phyloP scores from a whole-genome alignment of 1,140 invertebrate species.

The Holotrichia oblita region DNA sequence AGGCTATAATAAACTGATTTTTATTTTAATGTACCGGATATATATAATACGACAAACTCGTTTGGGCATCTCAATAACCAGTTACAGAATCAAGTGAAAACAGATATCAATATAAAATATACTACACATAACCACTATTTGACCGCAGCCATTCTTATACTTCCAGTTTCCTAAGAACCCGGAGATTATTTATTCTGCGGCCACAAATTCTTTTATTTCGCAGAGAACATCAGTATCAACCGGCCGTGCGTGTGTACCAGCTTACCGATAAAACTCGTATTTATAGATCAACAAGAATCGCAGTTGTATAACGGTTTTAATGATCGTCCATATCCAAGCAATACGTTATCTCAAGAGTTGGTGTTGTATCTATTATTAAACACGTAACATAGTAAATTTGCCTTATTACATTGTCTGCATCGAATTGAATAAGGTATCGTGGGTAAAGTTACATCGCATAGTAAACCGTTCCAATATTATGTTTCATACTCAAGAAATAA shows the following conservation, averaged over 20 bases:
- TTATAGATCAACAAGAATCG: conserved; percentile 18
- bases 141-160: neutral
- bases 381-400: neutral
- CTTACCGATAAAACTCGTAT: conserved; percentile 8
- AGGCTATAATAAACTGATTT: too few relatives aligned
- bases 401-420: neutral
- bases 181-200: conserved; percentile 13
- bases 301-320: conserved; percentile 4
- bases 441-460: too few relatives aligned
- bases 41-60: neutral
- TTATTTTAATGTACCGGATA: too few relatives aligned
- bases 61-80: neutral
- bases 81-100: neutral
- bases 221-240: neutral
- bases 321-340: neutral
- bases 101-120: neutral
- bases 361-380: conserved; percentile 27
- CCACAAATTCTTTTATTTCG: neutral
- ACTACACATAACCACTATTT: conserved; percentile 4
- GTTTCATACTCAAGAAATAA: too few relatives aligned
- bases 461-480: too few relatives aligned
- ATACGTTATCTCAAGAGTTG: neutral
- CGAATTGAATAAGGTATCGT: too few relatives aligned
- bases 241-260: neutral
- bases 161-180: neutral